Base-by-base conservation (phyloP, 2,797 vertebrate genomes). In the Echiichthys vipera region DNA sequence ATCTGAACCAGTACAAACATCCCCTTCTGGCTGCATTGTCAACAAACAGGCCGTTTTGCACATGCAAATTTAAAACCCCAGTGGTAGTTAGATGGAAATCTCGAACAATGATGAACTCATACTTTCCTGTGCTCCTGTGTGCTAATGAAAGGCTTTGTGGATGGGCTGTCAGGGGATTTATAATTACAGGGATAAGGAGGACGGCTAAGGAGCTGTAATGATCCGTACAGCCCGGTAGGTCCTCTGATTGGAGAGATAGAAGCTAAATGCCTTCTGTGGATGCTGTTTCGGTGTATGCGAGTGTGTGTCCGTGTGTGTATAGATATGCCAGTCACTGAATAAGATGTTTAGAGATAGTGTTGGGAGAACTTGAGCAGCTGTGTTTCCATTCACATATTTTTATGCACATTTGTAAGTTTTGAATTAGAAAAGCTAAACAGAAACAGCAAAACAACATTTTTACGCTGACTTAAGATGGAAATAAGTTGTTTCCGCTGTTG, bases 71-170 rank as follows among this genome's bases (percentile, higher is more conserved):
- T 39, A 58, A 70, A 74, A 65, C 53, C 69, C 81, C 63, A 22
- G 47, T 54, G 78, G 71, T 65, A 58, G 68, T 11, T 32, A 62
- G 83, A 85, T 80, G 59, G 43, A 75, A 76, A 91, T 89, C 74
- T 83, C 5, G 24, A 66, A 84, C 74, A 58, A 27, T 76, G 85
- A 87, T 81, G 79, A 88, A 69, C 54, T 84, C 78, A 74, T 87
- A 64, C 77, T 83, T 89, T 79, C 81, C 84, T 62, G 66, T 67
- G 79, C 80, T 83, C 50, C 79, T 83, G 78, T 87, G 73, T 84
- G 83, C 78, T 87, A 89, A 92, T 90, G 83, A 90, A 73, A 82
- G 78, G 74, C 78, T 85, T 75, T 79, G 77, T 74, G 71, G 62
- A 82, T 54, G 76, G 77, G 72, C 82, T 80, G 78, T 89, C 71